Base-by-base conservation (phyloP, 2,888 invertebrate genomes). In the Cephus nigrinus region DNA sequence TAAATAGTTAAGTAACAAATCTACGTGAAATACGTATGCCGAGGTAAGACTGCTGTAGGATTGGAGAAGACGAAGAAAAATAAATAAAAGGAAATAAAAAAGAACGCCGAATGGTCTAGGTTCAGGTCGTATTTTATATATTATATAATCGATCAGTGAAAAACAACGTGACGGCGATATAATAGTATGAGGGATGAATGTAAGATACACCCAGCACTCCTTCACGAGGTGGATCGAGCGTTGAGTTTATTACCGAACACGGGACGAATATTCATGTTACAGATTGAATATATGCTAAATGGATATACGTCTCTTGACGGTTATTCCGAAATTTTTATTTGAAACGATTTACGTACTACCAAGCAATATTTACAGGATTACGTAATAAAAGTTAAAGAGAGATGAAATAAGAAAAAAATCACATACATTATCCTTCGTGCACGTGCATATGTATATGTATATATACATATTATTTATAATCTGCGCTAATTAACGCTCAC, bases 31-130 rank as follows among this genome's bases (percentile, higher is more conserved):
- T 82, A 76, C 75, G 80, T 83, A 82, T 79, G 80, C 80, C 81
- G 82, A 82, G 78, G 82, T 83, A 84, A 85, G 85, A 85, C 85
- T 85, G 85, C 83, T 79, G 75, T 78, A 78, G 75, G 73, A 78
- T 75, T 55, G 15, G 55, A 9, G 55, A 55, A 55, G 23, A 55
- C 9, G 15, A 55, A 55, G 1, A 55, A 55, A 55, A 23, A 1
- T 2, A 23, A 55, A 40, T 5, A 4, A 40, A 40, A 15, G 36
- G 12, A 36, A 36, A 36, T 36, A 40, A 36, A 36, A 23, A 55
- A 23, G 55, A 55, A 55, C 55, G 55, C 23, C 55, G 23, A 55
- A 55, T 23, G 5, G 55, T 15, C 55, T 9, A 2, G 23, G 55
- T 55, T 71, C 71, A 71, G 71, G 71, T 33, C 71, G 71, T 71